phyloP scores from a whole-genome alignment of 1,140 invertebrate genomes.

The Drosophila suzukii region DNA sequence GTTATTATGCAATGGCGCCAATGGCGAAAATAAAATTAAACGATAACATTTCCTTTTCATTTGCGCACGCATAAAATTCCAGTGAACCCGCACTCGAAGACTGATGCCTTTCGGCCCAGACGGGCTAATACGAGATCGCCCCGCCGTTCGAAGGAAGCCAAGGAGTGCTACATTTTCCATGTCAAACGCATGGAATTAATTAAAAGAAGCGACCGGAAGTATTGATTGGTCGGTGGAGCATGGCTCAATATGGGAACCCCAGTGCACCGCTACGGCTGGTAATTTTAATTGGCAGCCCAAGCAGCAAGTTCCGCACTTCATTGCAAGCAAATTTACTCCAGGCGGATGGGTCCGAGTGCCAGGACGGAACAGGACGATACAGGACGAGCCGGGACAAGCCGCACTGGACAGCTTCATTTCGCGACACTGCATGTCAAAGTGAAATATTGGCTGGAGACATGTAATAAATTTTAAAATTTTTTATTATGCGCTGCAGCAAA shows the following conservation, averaged over 20 bases:
- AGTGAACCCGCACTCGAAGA: slow-evolving; percentile 25
- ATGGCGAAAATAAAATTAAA: slow-evolving; percentile 84
- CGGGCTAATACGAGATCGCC: slow-evolving; percentile 20
- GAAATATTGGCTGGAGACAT: slow-evolving; percentile 84
- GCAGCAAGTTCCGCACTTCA: slow-evolving; percentile 57
- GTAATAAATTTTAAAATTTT: slow-evolving; percentile 84
- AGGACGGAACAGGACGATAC: not conserved
- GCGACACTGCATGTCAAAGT: slow-evolving; percentile 83
- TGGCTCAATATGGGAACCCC: slow-evolving; percentile 9
- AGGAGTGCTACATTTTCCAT: slow-evolving; percentile 45
- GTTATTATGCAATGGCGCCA: slow-evolving; percentile 72
- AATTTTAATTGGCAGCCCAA: slow-evolving; percentile 76
- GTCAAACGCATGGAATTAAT: slow-evolving; percentile 69
- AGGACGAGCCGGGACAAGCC: not conserved
- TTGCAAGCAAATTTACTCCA: slow-evolving; percentile 72
- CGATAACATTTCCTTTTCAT: slow-evolving; percentile 83
- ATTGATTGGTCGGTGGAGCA: slow-evolving; percentile 61
- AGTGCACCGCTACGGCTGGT: slow-evolving; percentile 18
- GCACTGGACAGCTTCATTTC: slow-evolving; percentile 82
- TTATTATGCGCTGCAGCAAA: slow-evolving; percentile 70
- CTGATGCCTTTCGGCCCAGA: slow-evolving; percentile 18
- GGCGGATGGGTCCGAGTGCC: slow-evolving; percentile 6
- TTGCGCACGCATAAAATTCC: slow-evolving; percentile 72
- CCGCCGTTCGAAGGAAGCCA: not conserved
- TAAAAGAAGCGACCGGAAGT: slow-evolving; percentile 66